Evolutionary conservation across 2,797 vertebrate genomes (phyloP).

Genomic region (Sebastes matsubarae): DNA sequence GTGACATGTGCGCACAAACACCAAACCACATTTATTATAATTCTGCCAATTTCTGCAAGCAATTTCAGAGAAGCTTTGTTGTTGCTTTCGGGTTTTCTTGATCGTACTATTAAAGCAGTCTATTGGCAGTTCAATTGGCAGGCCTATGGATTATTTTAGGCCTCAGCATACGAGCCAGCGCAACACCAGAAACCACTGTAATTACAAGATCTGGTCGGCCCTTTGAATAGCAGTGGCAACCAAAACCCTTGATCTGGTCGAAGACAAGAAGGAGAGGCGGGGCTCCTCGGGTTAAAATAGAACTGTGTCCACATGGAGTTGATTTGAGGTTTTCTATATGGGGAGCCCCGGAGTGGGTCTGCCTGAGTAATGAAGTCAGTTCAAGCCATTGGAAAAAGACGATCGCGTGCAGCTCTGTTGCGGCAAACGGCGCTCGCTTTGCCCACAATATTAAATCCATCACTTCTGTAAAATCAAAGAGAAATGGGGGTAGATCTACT

Average conservation of each 20-base stretch:
- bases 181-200: constrained; percentile 76
- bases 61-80: constrained; percentile 70
- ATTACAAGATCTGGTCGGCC: constrained; percentile 68
- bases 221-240: constrained; percentile 55
- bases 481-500: constrained; percentile 11
- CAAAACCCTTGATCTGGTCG: constrained; percentile 64
- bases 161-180: constrained; percentile 54
- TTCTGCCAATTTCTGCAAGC: constrained; percentile 71
- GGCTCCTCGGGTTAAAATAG: constrained; percentile 64
- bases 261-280: constrained; percentile 24
- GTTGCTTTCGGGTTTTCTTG: constrained; percentile 74
- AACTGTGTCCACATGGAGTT: constrained; percentile 78
- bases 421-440: constrained; percentile 41
- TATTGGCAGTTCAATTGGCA: constrained; percentile 69
- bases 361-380: constrained; percentile 63
- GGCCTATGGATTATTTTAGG: constrained; percentile 76
- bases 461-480: constrained; percentile 50
- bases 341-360: constrained; percentile 64
- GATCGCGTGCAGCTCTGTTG: constrained; percentile 68
- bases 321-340: constrained; percentile 82
- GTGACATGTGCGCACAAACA: constrained; percentile 21
- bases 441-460: constrained; percentile 68
- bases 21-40: constrained; percentile 59
- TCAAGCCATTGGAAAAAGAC: constrained; percentile 61
- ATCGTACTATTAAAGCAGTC: constrained; percentile 71